Percentiles rank a stretch among this genome's conserved stretches.
Conservation (phyloP, 2,797 vertebrate species). For the Linurgus olivaceus region DNA sequence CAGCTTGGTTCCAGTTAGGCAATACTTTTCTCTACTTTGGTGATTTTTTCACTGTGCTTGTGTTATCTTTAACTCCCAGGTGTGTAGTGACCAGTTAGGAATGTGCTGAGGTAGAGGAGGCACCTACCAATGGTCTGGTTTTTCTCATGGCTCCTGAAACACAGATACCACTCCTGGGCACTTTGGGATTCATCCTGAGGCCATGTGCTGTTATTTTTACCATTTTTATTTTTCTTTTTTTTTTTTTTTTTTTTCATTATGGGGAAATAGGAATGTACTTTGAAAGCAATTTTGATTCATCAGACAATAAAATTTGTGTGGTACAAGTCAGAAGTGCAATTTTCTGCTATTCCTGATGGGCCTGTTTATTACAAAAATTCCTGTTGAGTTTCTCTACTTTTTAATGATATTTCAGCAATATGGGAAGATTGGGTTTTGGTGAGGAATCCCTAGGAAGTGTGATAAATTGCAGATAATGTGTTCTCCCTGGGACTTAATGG, state of each 20-base stretch:
- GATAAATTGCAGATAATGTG: conserved; percentile 3
- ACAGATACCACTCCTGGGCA: not conserved
- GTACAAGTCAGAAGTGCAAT: not conserved
- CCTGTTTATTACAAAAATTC: not conserved
- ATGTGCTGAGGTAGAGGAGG: not conserved
- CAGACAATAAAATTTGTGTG: not conserved
- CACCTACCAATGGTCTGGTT: too few relatives aligned
- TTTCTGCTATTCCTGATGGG: not conserved
- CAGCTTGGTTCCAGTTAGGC: not conserved
- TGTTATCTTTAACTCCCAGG: not conserved
- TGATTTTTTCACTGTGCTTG: not conserved
- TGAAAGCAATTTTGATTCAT: not conserved
- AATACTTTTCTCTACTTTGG: not conserved
- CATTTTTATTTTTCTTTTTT: not conserved
- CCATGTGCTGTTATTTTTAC: not conserved
- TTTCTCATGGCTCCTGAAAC: not conserved
- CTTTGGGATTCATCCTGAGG: not conserved
- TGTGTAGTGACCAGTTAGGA: not conserved
- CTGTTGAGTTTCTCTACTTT: not conserved
- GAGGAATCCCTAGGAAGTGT: conserved; percentile 9
- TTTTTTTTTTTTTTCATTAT: not conserved
- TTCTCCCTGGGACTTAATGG: not conserved
- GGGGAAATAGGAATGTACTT: not conserved
- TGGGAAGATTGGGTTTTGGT: not conserved
- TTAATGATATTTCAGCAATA: not conserved